Conservation (phyloP, 92 coral and sea anemone genomes). For the Umimayanthus kanabou region DNA sequence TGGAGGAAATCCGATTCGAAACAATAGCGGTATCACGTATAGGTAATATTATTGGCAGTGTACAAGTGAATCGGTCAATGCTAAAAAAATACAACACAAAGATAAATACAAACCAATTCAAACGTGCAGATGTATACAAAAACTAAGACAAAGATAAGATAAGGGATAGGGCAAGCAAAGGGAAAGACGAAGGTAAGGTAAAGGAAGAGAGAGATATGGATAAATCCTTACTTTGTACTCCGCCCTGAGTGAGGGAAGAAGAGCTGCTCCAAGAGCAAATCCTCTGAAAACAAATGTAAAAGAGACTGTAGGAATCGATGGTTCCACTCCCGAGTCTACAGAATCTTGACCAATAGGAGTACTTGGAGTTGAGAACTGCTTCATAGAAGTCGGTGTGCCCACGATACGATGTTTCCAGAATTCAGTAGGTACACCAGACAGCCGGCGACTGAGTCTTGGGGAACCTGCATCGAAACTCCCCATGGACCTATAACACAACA, state of each 20-base stretch:
- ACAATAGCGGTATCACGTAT: no score
- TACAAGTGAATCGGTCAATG: no score
- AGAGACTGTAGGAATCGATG: constrained; percentile 59
- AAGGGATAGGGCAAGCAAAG: neutral
- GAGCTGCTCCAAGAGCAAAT: constrained; percentile 88
- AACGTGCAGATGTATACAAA: no score
- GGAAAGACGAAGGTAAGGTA: no score
- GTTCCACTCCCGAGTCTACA: constrained; percentile 55
- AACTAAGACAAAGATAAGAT: no score
- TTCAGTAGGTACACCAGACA: constrained; percentile 75
- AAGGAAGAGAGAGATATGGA: neutral
- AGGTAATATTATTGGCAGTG: no score
- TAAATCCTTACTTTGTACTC: constrained; percentile 80
- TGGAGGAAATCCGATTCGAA: no score
- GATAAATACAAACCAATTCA: no score
- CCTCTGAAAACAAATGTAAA: constrained; percentile 84
- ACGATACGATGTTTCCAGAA: constrained; percentile 63
- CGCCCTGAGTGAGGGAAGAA: constrained; percentile 89
- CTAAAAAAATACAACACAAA: no score
- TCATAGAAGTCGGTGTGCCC: constrained; percentile 68
- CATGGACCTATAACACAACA: constrained; percentile 60
- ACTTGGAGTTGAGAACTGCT: constrained; percentile 54
- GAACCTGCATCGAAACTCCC: constrained; percentile 67
- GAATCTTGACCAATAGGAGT: constrained; percentile 51
- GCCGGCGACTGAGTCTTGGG: constrained; percentile 55